These are phyloP conservation scores for Clinocottus analis DNA, from an alignment of 2,113 vertebrate genomes.

Conservation along the genomic window DNA sequence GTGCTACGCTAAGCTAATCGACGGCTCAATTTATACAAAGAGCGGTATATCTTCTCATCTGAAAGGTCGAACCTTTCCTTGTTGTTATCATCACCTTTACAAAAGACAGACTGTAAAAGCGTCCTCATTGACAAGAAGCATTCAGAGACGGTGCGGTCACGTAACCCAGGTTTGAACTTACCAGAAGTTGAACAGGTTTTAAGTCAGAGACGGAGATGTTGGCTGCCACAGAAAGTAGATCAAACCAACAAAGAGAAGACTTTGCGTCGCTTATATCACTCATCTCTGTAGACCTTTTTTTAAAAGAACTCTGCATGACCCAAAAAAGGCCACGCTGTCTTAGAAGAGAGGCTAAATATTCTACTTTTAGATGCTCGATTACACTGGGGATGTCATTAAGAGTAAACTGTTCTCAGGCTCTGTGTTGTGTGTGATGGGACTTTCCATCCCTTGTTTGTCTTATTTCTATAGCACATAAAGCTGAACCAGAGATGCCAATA, in stretches of 20 bases:
- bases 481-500: conserved; percentile 7
- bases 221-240: neutral
- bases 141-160: conserved; percentile 23
- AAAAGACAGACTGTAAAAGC: neutral
- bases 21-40: neutral
- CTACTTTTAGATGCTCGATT: conserved; percentile 63
- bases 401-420: conserved; percentile 63
- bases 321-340: conserved; percentile 45
- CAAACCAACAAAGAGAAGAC: conserved; percentile 1
- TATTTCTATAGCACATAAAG: conserved; percentile 11
- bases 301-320: conserved; percentile 11
- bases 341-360: conserved; percentile 18
- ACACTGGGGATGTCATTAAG: conserved; percentile 65
- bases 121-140: neutral
- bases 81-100: neutral
- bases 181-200: conserved; percentile 9
- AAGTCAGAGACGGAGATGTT: neutral
- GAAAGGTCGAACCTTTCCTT: too few relatives aligned
- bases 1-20: neutral
- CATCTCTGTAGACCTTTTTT: conserved; percentile 11
- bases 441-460: conserved; percentile 51
- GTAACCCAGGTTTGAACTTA: conserved; percentile 42
- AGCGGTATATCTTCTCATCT: too few relatives aligned
- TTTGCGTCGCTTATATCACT: neutral
- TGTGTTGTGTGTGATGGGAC: conserved; percentile 39